Conservation (phyloP, 2,113 vertebrate genomes). For the Budorcas taxicolor region DNA sequence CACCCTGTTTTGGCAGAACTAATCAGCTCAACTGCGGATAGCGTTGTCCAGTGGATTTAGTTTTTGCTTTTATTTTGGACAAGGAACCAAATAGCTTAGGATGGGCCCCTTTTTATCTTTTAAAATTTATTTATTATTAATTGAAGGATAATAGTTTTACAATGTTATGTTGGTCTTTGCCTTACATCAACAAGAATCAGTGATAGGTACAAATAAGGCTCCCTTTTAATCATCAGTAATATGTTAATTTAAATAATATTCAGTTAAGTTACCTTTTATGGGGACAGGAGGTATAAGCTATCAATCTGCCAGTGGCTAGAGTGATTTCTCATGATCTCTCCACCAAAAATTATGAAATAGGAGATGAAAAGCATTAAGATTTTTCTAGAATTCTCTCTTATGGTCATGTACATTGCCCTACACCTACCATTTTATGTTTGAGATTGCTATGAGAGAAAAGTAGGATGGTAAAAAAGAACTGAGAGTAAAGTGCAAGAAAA, state of each 20-base stretch:
- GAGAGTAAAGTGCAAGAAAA: neutral
- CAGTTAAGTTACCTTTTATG: neutral
- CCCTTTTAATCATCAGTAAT: neutral
- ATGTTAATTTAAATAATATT: neutral
- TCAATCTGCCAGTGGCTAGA: neutral
- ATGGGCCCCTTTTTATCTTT: neutral
- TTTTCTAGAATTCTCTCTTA: neutral
- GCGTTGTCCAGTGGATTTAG: neutral
- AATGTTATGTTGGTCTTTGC: neutral
- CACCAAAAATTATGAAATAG: neutral
- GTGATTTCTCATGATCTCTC: neutral
- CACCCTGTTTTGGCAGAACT: neutral
- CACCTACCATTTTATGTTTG: neutral
- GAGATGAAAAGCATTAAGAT: neutral
- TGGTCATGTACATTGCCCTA: neutral
- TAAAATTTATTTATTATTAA: neutral
- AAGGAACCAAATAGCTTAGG: neutral
- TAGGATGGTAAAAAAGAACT: neutral
- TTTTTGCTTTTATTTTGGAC: conserved; percentile 22
- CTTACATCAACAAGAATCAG: neutral
- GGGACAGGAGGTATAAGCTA: neutral
- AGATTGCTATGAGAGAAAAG: neutral
- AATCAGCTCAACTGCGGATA: neutral
- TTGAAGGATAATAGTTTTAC: neutral
- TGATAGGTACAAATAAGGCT: neutral